Conservation (phyloP, 2,797 vertebrate species). For the Pseudopleuronectes americanus region DNA sequence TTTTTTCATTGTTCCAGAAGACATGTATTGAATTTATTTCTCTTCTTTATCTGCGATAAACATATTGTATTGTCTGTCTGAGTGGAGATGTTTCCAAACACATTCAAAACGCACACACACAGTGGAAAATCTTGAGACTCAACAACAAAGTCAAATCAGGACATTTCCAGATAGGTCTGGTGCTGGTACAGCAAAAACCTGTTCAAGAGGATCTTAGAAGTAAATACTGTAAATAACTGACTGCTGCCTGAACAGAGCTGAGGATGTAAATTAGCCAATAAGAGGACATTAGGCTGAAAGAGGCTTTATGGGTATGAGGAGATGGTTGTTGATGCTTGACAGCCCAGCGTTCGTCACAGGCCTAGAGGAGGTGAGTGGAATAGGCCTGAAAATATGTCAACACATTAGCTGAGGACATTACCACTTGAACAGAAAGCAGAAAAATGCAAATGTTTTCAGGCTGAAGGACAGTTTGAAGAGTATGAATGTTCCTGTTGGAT, state of each 20-base stretch:
- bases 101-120: slow-evolving; percentile 7
- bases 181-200: neutral
- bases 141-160: slow-evolving; percentile 35
- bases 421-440: neutral
- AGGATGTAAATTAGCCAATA: neutral
- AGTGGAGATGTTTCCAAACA: slow-evolving; percentile 29
- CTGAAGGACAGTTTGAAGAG: neutral
- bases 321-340: neutral
- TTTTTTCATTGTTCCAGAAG: slow-evolving; percentile 38
- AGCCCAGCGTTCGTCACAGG: slow-evolving; percentile 4
- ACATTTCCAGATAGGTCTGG: slow-evolving; percentile 7
- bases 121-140: neutral
- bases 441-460: slow-evolving; percentile 6
- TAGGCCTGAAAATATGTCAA: neutral
- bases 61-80: slow-evolving; percentile 48
- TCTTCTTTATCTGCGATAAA: slow-evolving; percentile 54
- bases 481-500: neutral
- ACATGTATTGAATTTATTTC: slow-evolving; percentile 46
- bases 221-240: neutral
- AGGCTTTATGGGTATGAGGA: neutral
- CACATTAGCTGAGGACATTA: neutral
- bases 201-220: neutral
- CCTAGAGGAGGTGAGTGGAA: neutral
- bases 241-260: neutral
- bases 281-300: neutral